Evolutionary conservation across 2,113 vertebrate genomes (phyloP), one percentile per base, ranked within the genome.

Genomic region (Lophius piscatorius): DNA sequence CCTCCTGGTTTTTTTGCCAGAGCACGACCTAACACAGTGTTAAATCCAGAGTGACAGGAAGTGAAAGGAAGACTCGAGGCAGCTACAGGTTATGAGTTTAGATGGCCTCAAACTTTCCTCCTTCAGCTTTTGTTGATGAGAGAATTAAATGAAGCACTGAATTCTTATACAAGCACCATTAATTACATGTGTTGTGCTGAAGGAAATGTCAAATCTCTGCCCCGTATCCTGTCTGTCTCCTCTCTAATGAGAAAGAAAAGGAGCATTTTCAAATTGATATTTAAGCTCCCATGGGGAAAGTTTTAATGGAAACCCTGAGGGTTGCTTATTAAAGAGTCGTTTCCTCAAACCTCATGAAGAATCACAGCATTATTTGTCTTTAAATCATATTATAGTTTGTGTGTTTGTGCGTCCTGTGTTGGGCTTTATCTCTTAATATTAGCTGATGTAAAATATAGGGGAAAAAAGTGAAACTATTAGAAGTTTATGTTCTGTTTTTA

Each of bases 201-300:
- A 64, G 63, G 4, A 70, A 71, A 78, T 80, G 68, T 74, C 76
- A 78, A 39, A 62, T 50, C 23, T 5, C 1, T 13, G 35, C 26
- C 18, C 31, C 21, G 34, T n/a, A 33, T 70, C 55, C 61, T 60
- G 49, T 42, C 28, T 23, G 46, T 58, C 63, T 51, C 28, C 29
- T 76, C 51, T 69, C 64, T 82, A 81, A 80, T 73, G 55, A 81
- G 40, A 20, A 26, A 57, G 33, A 28, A 48, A 54, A 48, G 28
- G 12, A 63, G 35, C 33, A 24, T 50, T 71, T 62, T 51, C 57
- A 61, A 81, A 74, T 56, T 39, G 52, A 72, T 50, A 46, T 14
- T 17, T 49, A 61, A 57, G 50, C 55, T 76, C 61, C 61, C 54
- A 55, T n/a, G 4, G 63, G 65, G 71, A 57, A 8, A 55, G 31